phyloP scores from a whole-genome alignment of 2,797 vertebrate species.

The Megaceryle alcyon region DNA sequence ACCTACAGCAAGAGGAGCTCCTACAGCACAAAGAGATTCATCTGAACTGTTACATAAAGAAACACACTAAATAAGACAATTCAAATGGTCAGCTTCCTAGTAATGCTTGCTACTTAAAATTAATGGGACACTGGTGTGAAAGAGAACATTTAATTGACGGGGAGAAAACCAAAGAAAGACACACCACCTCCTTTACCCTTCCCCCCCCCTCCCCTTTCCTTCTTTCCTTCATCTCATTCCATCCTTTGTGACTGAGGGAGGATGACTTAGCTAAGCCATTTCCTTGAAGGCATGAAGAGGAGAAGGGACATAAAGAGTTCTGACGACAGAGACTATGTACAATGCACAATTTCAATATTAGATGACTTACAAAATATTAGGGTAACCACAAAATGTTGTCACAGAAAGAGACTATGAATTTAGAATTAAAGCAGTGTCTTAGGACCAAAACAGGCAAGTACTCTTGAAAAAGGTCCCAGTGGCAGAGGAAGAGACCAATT shows the following conservation, averaged over 20 bases:
- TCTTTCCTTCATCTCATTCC: background rate
- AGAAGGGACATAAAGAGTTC: background rate
- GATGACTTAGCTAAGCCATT: background rate
- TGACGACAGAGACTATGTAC: background rate
- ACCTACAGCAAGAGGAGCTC: background rate
- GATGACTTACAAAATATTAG: background rate
- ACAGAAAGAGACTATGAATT: background rate
- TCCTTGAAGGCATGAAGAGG: background rate
- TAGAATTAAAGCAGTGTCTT: background rate
- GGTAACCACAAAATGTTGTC: background rate
- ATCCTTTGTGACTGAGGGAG: background rate
- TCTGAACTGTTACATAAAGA: background rate
- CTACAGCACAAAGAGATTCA: background rate
- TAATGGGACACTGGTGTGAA: background rate
- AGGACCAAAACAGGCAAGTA: background rate
- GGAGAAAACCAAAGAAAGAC: background rate
- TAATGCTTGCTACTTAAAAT: background rate
- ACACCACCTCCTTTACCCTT: rapidly evolving
- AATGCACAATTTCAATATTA: background rate
- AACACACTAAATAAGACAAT: background rate
- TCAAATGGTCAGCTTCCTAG: background rate
- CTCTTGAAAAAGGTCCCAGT: background rate
- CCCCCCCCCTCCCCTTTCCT: rapidly evolving
- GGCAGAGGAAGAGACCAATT: background rate
- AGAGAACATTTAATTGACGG: background rate